Evolutionary conservation across 2,888 invertebrate species (phyloP), one percentile per base, ranked within the genome.

Genomic region (Bursaphelenchus okinawaensis): DNA sequence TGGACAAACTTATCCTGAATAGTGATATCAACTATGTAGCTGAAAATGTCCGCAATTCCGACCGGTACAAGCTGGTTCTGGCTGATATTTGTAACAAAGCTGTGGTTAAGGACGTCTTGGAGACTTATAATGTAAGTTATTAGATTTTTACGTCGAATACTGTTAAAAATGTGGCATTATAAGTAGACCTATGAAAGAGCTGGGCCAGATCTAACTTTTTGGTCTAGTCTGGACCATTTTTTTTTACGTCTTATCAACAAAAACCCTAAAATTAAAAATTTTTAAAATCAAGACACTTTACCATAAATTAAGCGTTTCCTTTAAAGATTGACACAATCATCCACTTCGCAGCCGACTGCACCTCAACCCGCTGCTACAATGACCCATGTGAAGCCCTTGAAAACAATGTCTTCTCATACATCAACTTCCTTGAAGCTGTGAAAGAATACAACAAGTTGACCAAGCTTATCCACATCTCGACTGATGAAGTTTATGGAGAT

Each of bases 401-500:
- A 55, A 81, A 81, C 70, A 81, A 81, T 60, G 76, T 80, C 2
- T 62, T 81, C 27, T 68, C 78, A 0, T 81, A 79, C 68, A 70
- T 81, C 19, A 63, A 73, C n/a, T 74, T 81, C 58, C 68, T 81
- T 24, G 78, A 79, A 61, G 68, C 75, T 0, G 74, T 79, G 27
- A 58, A 68, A 20, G 59, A 55, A 7, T 81, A 80, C 59, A 78
- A 78, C 8, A 71, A 73, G 40, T 67, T 81, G 50, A 56, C 70
- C 55, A 56, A 75, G 59, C 78, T 81, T 65, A 71, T 81, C 16
- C 81, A 81, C 62, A 79, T 81, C 28, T 74, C 74, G 55, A 81
- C 81, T 1, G 81, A 81, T 58, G 81, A 81, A 70, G 79, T 81
- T 1, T 81, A 81, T 65, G 81, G 81, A 9, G 81, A 81, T 52